Evolutionary conservation across 2,888 invertebrate species (phyloP).

Genomic region (Athalia rosae): DNA sequence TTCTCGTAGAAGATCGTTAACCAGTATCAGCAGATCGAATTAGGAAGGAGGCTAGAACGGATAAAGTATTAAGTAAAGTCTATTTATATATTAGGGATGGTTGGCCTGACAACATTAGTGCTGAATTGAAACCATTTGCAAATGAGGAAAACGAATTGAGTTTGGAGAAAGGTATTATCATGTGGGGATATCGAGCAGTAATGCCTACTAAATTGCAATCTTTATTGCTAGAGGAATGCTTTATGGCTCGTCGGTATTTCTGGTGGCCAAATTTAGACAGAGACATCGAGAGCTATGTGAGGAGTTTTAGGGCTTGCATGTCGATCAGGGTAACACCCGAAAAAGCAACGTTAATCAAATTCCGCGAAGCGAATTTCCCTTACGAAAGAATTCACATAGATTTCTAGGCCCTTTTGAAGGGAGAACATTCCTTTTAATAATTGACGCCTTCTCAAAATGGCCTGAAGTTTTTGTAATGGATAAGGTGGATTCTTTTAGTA

Average conservation of each 20-base stretch:
- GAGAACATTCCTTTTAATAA: constrained; percentile 48
- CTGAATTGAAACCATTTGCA: constrained; percentile 37
- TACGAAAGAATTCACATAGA: constrained; percentile 40
- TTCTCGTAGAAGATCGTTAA: constrained; percentile 17
- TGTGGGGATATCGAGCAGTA: constrained; percentile 51
- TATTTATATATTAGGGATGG: constrained; percentile 34
- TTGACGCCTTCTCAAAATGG: constrained; percentile 55
- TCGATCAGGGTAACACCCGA: constrained; percentile 21
- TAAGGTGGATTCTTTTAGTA: not conserved
- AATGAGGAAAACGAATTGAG: constrained; percentile 40
- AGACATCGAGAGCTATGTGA: constrained; percentile 46
- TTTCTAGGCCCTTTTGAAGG: constrained; percentile 46
- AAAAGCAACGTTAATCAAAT: constrained; percentile 13
- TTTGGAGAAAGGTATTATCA: constrained; percentile 38
- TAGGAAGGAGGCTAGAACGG: constrained; percentile 27
- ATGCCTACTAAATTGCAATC: constrained; percentile 45
- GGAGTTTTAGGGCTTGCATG: constrained; percentile 54
- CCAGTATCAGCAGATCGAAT: constrained; percentile 33
- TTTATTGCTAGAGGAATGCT: constrained; percentile 48
- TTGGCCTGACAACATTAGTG: constrained; percentile 48
- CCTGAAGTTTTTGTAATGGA: constrained; percentile 47
- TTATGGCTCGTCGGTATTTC: constrained; percentile 48
- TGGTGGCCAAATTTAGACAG: constrained; percentile 50
- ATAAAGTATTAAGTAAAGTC: constrained; percentile 39
- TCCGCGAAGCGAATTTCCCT: constrained; percentile 21